These are phyloP conservation scores for Eunapius fragilis DNA, from an alignment of 37 sponge, comb jelly and placozoan genomes.

Conservation along the genomic window DNA sequence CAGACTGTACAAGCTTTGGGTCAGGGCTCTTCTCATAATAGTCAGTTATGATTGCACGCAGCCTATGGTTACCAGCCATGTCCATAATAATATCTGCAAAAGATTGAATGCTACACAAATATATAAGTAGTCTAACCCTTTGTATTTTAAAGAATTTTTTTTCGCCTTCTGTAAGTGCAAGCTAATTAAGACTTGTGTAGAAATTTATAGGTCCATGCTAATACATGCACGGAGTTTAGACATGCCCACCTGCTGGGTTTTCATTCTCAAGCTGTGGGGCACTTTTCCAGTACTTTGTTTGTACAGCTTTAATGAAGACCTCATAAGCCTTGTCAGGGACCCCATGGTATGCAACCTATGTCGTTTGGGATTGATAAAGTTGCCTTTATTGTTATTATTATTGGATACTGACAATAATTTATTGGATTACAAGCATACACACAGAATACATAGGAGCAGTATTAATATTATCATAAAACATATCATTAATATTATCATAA, in stretches of 20 bases:
- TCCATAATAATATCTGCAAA: conserved; percentile 70
- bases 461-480: too few species aligned
- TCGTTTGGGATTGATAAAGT: too few species aligned
- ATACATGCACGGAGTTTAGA: too few species aligned
- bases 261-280: conserved; percentile 26
- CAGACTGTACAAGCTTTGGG: conserved; percentile 24
- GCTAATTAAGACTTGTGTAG: too few species aligned
- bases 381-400: too few species aligned
- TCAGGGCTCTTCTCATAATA: conserved; percentile 46
- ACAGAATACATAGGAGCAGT: too few species aligned
- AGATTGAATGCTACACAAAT: not conserved
- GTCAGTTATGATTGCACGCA: conserved; percentile 38
- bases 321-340: conserved; percentile 72
- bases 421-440: too few species aligned
- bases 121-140: not conserved
- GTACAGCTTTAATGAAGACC: conserved; percentile 59
- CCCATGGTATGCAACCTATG: conserved; percentile 74
- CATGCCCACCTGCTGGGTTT: conserved; percentile 66
- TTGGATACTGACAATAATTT: too few species aligned
- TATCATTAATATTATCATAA: too few species aligned
- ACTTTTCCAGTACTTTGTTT: not conserved
- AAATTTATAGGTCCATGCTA: too few species aligned
- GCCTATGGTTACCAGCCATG: conserved; percentile 59
- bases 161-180: too few species aligned
- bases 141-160: too few species aligned